Base-by-base conservation (phyloP, 2,113 vertebrate species). In the Bambusicola thoracicus region DNA sequence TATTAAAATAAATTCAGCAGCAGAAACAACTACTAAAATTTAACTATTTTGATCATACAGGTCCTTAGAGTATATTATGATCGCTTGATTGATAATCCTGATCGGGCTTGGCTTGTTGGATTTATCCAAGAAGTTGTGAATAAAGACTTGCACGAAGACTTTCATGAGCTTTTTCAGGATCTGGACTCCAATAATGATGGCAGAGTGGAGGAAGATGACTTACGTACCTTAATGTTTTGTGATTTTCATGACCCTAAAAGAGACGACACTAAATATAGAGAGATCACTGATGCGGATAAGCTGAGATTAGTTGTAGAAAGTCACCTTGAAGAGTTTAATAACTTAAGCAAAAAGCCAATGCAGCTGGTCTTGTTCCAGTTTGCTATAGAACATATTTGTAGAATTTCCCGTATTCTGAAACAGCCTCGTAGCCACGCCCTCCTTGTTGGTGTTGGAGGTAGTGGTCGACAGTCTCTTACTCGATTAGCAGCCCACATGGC, bases 221-320 rank as follows among this genome's bases (percentile, higher is more conserved):
- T 99, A 32, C 98, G 98, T 75, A 99, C 99, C 86, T 97, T 99
- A 74, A 98, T 99, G 98, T 99, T 99, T 89, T 99, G 99, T 81
- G 98, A 99, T 93, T 99, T 99, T 87, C 98, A 99, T 13, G 98
- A 99, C 91, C 97, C 96, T 38, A 98, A 98, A 89, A 98, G 98
- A 32, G 98, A 99, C 13, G 98, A 99, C 82, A 98, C 95, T n/a
- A 98, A 81, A 94, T 99, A 99, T 92, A 95, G 98, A 10, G 99
- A 99, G 88, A 95, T 99, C 24, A 56, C 48, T 5, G 32, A 98
- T 46, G 95, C 98, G 15, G 98, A 98, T 43, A 77, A 81, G 6
- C 98, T 99, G 27, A 96, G 98, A 32, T 80, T 97, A 88, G 97
- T 98, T 59, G 98, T 98, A 38, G 98, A 99, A 74, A 56, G 90